Evolutionary conservation across 2,888 invertebrate species (phyloP).

Genomic region (Helicoverpa assulta): DNA sequence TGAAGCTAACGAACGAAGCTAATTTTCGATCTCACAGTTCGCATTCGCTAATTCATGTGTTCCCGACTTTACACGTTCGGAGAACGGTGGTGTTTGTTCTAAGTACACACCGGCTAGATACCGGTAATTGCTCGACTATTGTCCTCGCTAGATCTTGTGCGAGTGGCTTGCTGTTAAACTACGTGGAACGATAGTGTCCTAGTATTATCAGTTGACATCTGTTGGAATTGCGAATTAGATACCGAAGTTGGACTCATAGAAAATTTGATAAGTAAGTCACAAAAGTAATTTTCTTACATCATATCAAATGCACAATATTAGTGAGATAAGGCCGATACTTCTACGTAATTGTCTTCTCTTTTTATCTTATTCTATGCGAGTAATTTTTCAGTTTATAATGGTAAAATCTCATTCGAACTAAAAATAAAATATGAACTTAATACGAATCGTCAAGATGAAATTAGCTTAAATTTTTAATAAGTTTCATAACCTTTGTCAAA

Average conservation of each 20-base stretch:
- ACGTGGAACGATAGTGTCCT: constrained; percentile 13
- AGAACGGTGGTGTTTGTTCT: constrained; percentile 59
- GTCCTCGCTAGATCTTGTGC: constrained; percentile 46
- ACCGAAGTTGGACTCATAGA: too few relatives aligned
- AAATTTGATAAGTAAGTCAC: too few relatives aligned
- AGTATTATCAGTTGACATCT: neutral
- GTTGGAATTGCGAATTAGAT: too few relatives aligned
- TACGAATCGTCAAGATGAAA: too few relatives aligned
- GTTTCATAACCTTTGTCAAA: neutral
- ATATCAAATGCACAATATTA: too few relatives aligned
- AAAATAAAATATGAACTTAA: too few relatives aligned
- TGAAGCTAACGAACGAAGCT: neutral
- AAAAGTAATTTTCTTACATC: too few relatives aligned
- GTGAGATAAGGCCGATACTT: too few relatives aligned
- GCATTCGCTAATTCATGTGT: neutral
- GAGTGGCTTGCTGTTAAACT: constrained; percentile 19
- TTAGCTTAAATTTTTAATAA: neutral
- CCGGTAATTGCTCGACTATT: constrained; percentile 67
- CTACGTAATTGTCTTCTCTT: too few relatives aligned
- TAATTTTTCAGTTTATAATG: too few relatives aligned
- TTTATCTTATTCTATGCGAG: too few relatives aligned
- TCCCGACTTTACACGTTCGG: constrained; percentile 18
- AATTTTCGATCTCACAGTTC: neutral
- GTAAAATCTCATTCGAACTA: too few relatives aligned
- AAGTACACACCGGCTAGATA: constrained; percentile 62